Conservation (phyloP, 1,140 invertebrate genomes). For the Lepidotrigona ventralis region DNA sequence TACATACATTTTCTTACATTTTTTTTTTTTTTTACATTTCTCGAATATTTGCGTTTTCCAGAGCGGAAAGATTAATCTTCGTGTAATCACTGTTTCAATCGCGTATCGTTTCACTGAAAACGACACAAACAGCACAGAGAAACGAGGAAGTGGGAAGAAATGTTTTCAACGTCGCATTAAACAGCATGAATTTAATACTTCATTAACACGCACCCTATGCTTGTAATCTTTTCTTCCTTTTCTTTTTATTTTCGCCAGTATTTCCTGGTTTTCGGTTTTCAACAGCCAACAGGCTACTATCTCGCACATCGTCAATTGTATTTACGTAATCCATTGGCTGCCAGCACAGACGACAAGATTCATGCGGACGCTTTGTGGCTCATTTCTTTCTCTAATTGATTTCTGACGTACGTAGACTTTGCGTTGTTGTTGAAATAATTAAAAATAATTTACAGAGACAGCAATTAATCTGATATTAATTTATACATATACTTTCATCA, state of each 20-base stretch:
- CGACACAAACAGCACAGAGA: neutral
- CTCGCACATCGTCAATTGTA: neutral
- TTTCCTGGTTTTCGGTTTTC: neutral
- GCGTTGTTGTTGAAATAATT: too few relatives aligned
- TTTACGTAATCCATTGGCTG: constrained; percentile 1
- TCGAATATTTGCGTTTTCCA: too few relatives aligned
- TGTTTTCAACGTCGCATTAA: constrained; percentile 13
- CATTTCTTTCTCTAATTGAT: too few relatives aligned
- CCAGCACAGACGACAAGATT: constrained; percentile 13
- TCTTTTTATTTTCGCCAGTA: neutral
- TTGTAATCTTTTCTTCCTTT: neutral
- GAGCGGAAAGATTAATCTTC: too few relatives aligned
- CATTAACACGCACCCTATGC: constrained; percentile 10
- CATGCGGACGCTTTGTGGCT: constrained; percentile 27
- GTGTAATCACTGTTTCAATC: neutral
- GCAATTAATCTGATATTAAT: too few relatives aligned
- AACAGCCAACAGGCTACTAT: neutral
- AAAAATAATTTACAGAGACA: too few relatives aligned
- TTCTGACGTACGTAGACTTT: too few relatives aligned
- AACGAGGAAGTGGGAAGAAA: neutral
- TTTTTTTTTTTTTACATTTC: too few relatives aligned
- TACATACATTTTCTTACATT: too few relatives aligned
- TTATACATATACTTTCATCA: too few relatives aligned
- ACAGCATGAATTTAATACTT: neutral
- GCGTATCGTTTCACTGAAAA: neutral